These are phyloP conservation scores for Gasterosteus nipponicus DNA, from an alignment of 2,113 vertebrate species.

Conservation along the genomic window DNA sequence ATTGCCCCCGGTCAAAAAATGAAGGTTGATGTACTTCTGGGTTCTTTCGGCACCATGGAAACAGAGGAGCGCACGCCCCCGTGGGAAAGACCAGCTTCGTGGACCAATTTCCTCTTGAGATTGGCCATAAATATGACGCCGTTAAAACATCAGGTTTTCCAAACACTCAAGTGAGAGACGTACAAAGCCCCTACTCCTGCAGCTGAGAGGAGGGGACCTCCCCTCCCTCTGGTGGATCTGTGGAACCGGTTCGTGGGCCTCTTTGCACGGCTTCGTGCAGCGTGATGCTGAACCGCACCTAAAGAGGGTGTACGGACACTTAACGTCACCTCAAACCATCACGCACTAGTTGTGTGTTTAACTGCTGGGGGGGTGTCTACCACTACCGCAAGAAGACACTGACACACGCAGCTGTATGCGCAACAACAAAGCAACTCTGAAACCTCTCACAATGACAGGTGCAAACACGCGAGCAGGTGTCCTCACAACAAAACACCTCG, in stretches of 20 bases:
- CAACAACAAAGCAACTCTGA: neutral
- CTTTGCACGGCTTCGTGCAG: too few species aligned
- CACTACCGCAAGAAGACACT: constrained; percentile 1
- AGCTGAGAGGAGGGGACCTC: too few species aligned
- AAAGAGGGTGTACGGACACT: neutral
- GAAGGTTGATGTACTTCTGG: neutral
- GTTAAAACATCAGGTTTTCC: neutral
- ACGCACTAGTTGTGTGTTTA: constrained; percentile 9
- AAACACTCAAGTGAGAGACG: too few species aligned
- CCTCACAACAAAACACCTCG: constrained; percentile 3
- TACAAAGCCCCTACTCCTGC: too few species aligned
- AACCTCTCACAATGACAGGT: constrained; percentile 51
- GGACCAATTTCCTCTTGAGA: too few species aligned
- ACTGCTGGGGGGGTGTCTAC: neutral
- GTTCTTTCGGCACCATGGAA: too few species aligned
- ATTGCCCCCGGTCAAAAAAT: neutral
- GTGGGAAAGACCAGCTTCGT: too few species aligned
- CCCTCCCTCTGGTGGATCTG: too few species aligned
- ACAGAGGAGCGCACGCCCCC: too few species aligned
- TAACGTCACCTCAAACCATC: neutral
- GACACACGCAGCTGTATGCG: neutral
- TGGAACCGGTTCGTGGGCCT: too few species aligned
- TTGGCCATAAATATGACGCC: too few species aligned
- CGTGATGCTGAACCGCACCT: too few species aligned
- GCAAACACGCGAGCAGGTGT: constrained; percentile 46